Base-by-base conservation (phyloP, 2,888 invertebrate species). In the Criorhina ranunculi region DNA sequence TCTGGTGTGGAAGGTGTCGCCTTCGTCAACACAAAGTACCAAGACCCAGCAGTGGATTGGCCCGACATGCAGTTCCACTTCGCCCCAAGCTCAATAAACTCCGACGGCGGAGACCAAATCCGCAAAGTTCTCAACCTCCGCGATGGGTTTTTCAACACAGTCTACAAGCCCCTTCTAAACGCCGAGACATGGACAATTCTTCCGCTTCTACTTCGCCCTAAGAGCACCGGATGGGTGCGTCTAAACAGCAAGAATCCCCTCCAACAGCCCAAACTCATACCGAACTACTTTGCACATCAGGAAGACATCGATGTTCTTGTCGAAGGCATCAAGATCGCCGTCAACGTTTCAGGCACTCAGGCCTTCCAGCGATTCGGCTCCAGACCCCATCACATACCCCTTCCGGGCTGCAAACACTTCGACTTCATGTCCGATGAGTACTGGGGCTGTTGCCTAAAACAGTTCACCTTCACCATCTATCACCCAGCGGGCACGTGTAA, bases 41-140 rank as follows among this genome's bases (percentile, higher is more conserved):
- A 97, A n/a, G 96, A 97, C 40, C 92, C 93, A 0, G 94, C 94
- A 0, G 94, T 95, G 0, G 94, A 95, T 77, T 97, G 95, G 94
- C 97, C 97, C 0, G 97, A 98, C 87, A 94, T 97, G 51, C 96
- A 97, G 89, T 97, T 97, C 88, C 97, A 97, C 89, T 97, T 97
- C 89, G 95, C 96, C 0, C 96, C 97, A 0, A 96, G 96, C 89
- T 96, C 96, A 0, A 94, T 97, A 0, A 96, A 96, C 89, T 96
- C 97, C 0, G 97, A 97, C 89, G 95, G 95, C 2, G 96, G 96
- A 0, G 95, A 96, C 62, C 96, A 96, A 87, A 96, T 97, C 31
- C 92, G 95, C 42, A 95, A 94, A 89, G 95, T 96, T 62, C 92
- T 95, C 2, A 96, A 95, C 79, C 90, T 97, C 2, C 93, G 96